phyloP scores from a whole-genome alignment of 1,140 invertebrate genomes.

The Hycleus cichorii region DNA sequence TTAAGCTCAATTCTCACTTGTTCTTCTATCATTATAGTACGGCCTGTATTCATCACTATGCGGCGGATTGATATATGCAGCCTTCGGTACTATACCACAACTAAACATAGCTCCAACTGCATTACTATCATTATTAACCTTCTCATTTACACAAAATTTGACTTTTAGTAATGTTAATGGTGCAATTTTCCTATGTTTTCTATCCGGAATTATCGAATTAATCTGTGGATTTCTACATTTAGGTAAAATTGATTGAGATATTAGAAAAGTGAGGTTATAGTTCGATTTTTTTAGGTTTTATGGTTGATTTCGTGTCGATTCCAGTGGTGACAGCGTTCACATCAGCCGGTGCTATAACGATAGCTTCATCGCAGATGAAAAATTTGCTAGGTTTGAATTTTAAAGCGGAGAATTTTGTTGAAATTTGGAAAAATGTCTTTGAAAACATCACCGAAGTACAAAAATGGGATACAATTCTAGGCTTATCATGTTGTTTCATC shows the following conservation, averaged over 20 bases:
- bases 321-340: conserved; percentile 83
- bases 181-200: conserved; percentile 66
- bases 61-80: conserved; percentile 72
- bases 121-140: conserved; percentile 64
- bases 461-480: conserved; percentile 54
- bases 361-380: conserved; percentile 75
- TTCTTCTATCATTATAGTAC: conserved; percentile 52
- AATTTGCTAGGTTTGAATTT: conserved; percentile 60
- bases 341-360: conserved; percentile 77
- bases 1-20: not conserved
- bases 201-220: conserved; percentile 60
- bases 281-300: conserved; percentile 54
- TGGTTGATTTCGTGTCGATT: conserved; percentile 78
- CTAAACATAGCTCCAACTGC: conserved; percentile 78
- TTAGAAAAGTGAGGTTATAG: not conserved
- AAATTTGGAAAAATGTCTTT: conserved; percentile 50
- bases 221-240: conserved; percentile 64
- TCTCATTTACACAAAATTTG: conserved; percentile 51
- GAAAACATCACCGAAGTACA: conserved; percentile 47
- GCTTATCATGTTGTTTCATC: conserved; percentile 53
- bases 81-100: conserved; percentile 77
- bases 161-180: conserved; percentile 48
- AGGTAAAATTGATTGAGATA: conserved; percentile 36
- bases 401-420: conserved; percentile 53
- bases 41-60: conserved; percentile 80